Base-by-base conservation (phyloP, 2,888 invertebrate species). In the Scaptomyza polygonia region DNA sequence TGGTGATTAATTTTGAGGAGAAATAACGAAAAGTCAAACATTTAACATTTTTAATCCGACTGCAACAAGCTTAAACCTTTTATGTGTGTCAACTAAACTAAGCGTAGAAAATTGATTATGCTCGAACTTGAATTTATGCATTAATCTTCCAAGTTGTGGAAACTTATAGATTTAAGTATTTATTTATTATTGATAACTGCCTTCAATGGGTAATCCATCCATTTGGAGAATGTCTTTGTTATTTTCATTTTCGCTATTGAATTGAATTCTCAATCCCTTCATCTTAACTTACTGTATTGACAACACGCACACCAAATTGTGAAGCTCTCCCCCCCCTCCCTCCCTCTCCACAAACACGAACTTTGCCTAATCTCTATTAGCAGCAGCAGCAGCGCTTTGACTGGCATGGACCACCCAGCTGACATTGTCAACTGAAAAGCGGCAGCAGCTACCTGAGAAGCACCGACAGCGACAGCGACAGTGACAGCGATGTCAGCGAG, bases 311-410 rank as follows among this genome's bases (percentile, higher is more conserved):
- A 36, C 36, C 34, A 14, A 49, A 55, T 44, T 44, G 63, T 9
- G 8, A 30, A 30, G 30, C 34, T 32, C 12, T 32, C 32, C 12
- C 32, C n/a, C 11, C 39, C 29, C 36, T 27, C 34, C 53, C 47
- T 45, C 34, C 14, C 21, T 43, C n/a, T n/a, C n/a, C n/a, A n/a
- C n/a, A n/a, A 21, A 12, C 6, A 11, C 7, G 9, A 40, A 12
- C 29, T 36, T 56, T 63, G 62, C 66, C 79, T 81, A 81, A 81
- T 81, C 84, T 80, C 67, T 80, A 80, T 80, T 80, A 81, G 79
- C 67, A 67, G 63, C 67, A n/a, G n/a, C 67, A 48, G 79, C 67
- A 67, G 63, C 67, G 47, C 81, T 78, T 64, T 72, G 72, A 78
- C 58, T 79, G 72, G 42, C 74, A 51, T 63, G 67, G 80, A 80